Evolutionary conservation across 2,888 invertebrate genomes (phyloP), one percentile per base, ranked within the genome.

Genomic region (Netelia virgata): DNA sequence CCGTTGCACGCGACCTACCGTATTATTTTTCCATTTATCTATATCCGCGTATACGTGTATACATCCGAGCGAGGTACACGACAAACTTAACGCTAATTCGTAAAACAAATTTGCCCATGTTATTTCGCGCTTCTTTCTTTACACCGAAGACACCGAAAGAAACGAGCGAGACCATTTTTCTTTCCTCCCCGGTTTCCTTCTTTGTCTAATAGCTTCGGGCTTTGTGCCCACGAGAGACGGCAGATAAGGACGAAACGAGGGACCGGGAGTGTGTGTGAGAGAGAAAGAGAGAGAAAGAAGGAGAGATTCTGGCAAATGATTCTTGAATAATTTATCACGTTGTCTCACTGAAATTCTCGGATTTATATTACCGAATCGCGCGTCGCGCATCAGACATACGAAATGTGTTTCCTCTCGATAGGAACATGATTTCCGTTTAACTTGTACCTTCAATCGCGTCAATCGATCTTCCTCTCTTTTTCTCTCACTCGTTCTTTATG

Each of bases 261-360:
- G 61, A 61, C 28, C 20, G 16, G 23, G 14, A 16, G 6, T 14
- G n/a, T 9, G 59, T 8, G n/a, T n/a, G 55, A 16, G 28, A 9
- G 64, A 70, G 10, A n/a, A 43, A 69, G 64, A 70, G 28, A 47
- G n/a, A n/a, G n/a, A n/a, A n/a, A n/a, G n/a, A n/a, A n/a, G n/a
- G n/a, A 23, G 23, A 18, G 8, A 47, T 70, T 63, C 64, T 78
- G 74, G 83, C 75, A 83, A 79, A 79, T 78, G 83, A 74, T 78
- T 70, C 83, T 75, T 72, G 70, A 79, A 79, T 79, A 75, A 83
- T 75, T 79, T 75, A 83, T 83, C 70, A 77, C 47, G 75, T 41
- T 59, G 63, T 73, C 75, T 79, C 75, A 55, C 63, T 64, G 83
- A 75, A 80, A 76, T 80, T 73, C 36, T 66, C 41, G 66, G 41